phyloP scores from a whole-genome alignment of 2,888 invertebrate genomes.

The Gisinianus flammeolus region DNA sequence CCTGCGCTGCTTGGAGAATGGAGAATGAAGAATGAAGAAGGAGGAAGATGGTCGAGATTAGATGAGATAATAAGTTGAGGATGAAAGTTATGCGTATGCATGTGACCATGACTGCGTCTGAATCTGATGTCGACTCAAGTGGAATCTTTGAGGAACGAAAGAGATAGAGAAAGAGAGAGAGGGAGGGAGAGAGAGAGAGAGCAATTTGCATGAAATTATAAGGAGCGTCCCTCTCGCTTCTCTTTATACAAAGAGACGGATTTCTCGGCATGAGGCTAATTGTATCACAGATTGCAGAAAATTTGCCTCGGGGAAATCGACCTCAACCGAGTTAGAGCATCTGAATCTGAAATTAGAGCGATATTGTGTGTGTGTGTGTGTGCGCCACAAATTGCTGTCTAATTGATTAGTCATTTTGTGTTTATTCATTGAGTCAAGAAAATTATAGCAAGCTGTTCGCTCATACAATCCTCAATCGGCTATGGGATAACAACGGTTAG shows the following conservation, averaged over 20 bases:
- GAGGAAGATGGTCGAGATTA: constrained; percentile 4
- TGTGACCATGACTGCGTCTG: constrained; percentile 11
- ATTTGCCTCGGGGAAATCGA: constrained; percentile 35
- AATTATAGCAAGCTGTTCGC: constrained; percentile 45
- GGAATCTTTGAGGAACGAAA: neutral
- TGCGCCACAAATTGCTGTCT: constrained; percentile 32
- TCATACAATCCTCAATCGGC: constrained; percentile 8
- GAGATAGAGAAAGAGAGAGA: neutral
- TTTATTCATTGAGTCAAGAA: constrained; percentile 56
- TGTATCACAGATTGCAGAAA: constrained; percentile 42
- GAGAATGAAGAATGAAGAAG: neutral
- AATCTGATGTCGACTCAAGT: neutral
- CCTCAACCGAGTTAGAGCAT: neutral
- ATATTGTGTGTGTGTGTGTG: constrained; percentile 51
- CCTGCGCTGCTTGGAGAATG: neutral
- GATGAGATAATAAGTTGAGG: constrained; percentile 13
- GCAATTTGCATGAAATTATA: constrained; percentile 29
- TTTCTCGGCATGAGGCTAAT: constrained; percentile 44
- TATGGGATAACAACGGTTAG: neutral
- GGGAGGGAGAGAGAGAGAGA: neutral
- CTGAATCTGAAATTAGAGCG: constrained; percentile 50
- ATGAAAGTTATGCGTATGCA: neutral
- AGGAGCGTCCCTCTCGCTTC: neutral
- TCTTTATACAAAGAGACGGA: neutral
- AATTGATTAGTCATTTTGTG: constrained; percentile 58